A percentile compares a stretch with the other conserved stretches of the same genome.
phyloP scores from a whole-genome alignment of 2,888 invertebrate genomes.

The Tetrapedia diversipes region DNA sequence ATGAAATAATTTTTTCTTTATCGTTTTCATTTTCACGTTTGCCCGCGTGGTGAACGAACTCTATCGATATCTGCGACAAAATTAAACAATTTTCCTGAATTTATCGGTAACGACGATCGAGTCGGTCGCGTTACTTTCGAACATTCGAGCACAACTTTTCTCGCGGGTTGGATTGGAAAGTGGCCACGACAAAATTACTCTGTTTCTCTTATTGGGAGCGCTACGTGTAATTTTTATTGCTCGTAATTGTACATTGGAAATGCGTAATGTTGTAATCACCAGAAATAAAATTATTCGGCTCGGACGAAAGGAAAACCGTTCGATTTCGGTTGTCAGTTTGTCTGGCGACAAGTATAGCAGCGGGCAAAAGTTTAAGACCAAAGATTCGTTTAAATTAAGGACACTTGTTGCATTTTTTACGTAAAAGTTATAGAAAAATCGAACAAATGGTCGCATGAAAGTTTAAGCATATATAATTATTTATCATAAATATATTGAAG shows the following conservation, averaged over 20 bases:
- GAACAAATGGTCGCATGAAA: too few species aligned
- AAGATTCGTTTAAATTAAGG: too few species aligned
- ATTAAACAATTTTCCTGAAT: not conserved
- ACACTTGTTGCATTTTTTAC: too few species aligned
- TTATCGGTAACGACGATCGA: not conserved
- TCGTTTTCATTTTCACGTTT: too few species aligned
- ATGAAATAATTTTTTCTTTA: too few species aligned
- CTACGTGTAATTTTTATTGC: conserved; percentile 39
- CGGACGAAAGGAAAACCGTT: not conserved
- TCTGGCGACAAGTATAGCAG: too few species aligned
- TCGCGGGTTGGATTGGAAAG: conserved; percentile 22
- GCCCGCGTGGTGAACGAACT: not conserved
- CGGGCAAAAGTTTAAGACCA: too few species aligned
- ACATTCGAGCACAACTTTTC: conserved; percentile 4
- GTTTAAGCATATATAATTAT: too few species aligned
- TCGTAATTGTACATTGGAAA: conserved; percentile 39
- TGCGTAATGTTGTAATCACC: not conserved
- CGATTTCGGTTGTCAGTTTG: not conserved
- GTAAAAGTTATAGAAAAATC: too few species aligned
- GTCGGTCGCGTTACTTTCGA: conserved; percentile 1
- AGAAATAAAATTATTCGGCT: conserved; percentile 2
- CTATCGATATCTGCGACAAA: not conserved
- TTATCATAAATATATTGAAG: too few species aligned
- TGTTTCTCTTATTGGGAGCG: conserved; percentile 41
- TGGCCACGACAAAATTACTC: conserved; percentile 18